Conservation (phyloP, 2,888 invertebrate genomes). For the Margaritifera margaritifera region DNA sequence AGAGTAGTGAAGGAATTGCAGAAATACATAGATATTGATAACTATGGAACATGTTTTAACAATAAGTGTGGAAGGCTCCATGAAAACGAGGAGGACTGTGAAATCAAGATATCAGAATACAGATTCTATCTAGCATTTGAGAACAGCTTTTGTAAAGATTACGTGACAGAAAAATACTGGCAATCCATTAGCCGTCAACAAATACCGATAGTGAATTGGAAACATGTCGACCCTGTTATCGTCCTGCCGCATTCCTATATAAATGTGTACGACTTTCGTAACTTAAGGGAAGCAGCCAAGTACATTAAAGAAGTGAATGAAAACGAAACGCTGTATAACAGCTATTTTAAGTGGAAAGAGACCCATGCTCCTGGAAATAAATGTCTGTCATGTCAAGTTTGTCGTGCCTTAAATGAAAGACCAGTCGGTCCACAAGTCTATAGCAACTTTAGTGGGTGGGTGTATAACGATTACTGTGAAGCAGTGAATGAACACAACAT, state of each 20-base stretch:
- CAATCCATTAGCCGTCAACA: slow-evolving; percentile 7
- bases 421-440: no score
- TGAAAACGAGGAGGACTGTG: slow-evolving; percentile 11
- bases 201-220: slow-evolving; percentile 25
- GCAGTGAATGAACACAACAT: no score
- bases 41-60: no score
- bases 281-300: slow-evolving; percentile 17
- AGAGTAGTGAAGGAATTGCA: no score
- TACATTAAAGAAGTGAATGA: slow-evolving; percentile 21
- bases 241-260: slow-evolving; percentile 25
- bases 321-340: slow-evolving; percentile 21
- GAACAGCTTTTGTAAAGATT: slow-evolving; percentile 22
- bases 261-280: slow-evolving; percentile 20
- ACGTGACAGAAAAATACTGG: slow-evolving; percentile 29
- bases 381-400: no score
- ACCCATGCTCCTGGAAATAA: background rate
- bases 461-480: no score
- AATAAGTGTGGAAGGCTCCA: no score
- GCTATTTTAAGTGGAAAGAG: slow-evolving; percentile 24
- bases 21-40: no score
- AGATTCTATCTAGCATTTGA: slow-evolving; percentile 26
- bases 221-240: slow-evolving; percentile 8
- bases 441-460: no score
- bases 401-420: no score
- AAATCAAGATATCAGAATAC: slow-evolving; percentile 6